Percentiles rank a stretch among this genome's conserved stretches.
Conservation (phyloP, 2,888 invertebrate species). For the Agapostemon virescens region DNA sequence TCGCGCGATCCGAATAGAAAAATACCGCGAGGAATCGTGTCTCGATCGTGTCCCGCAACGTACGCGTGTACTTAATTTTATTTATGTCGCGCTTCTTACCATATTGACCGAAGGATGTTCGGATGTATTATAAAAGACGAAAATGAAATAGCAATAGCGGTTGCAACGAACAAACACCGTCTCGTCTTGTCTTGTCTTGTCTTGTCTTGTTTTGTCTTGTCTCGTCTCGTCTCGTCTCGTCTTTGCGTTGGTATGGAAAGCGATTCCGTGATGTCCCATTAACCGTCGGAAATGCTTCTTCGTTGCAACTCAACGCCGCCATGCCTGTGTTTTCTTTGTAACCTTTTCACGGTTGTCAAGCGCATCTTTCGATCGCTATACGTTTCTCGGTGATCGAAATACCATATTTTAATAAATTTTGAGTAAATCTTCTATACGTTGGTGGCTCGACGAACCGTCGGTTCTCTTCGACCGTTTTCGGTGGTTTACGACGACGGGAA, state of each 20-base stretch:
- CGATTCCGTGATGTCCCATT: no score
- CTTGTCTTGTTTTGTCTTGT: no score
- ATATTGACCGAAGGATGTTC: slow-evolving; percentile 21
- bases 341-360: slow-evolving; percentile 16
- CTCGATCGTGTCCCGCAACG: neutral
- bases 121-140: neutral
- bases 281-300: neutral
- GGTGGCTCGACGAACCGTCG: neutral
- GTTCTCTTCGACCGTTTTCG: neutral
- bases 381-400: slow-evolving; percentile 23
- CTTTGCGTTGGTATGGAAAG: no score
- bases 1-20: slow-evolving; percentile 5
- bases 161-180: no score
- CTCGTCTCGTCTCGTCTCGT: no score
- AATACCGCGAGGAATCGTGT: slow-evolving; percentile 13
- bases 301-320: neutral
- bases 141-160: neutral
- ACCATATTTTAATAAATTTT: slow-evolving; percentile 50
- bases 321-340: slow-evolving; percentile 33
- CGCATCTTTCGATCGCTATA: slow-evolving; percentile 18
- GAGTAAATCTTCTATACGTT: slow-evolving; percentile 23
- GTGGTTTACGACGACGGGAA: neutral
- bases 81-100: slow-evolving; percentile 10
- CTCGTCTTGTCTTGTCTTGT: no score
- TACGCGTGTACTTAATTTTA: slow-evolving; percentile 31